A percentile compares a stretch with the other conserved stretches of the same genome.
Conservation (phyloP, 2,797 vertebrate genomes). For the Microcaecilia unicolor region DNA sequence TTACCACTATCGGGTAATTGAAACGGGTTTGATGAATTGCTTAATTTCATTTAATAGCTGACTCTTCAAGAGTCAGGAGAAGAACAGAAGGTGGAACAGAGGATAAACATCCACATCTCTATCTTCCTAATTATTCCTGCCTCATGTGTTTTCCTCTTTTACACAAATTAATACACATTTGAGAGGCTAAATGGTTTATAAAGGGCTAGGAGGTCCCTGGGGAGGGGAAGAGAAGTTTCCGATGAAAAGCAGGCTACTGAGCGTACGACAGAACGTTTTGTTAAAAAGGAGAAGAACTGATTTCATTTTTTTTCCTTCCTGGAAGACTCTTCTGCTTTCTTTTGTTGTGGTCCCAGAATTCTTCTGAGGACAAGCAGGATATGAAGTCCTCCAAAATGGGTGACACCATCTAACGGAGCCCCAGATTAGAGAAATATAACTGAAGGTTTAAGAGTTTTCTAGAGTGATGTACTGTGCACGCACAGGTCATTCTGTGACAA, state of each 20-base stretch:
- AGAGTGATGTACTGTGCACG: no score
- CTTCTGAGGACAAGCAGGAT: not conserved
- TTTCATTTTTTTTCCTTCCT: not conserved
- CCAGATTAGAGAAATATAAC: no score
- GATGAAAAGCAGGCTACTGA: not conserved
- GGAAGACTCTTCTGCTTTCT: not conserved
- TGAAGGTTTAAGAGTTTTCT: no score
- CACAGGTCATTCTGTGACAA: no score
- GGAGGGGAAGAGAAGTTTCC: slow-evolving; percentile 11
- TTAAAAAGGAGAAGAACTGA: slow-evolving; percentile 1
- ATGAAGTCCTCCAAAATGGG: no score
- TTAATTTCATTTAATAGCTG: slow-evolving; percentile 88
- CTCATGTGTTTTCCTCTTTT: slow-evolving; percentile 37
- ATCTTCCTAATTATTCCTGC: slow-evolving; percentile 64
- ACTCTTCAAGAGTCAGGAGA: slow-evolving; percentile 78
- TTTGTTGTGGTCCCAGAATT: not conserved
- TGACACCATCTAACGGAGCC: no score
- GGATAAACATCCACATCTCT: slow-evolving; percentile 53
- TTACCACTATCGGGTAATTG: slow-evolving; percentile 87
- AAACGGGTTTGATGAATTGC: slow-evolving; percentile 90
- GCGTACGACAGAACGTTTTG: slow-evolving; percentile 4
- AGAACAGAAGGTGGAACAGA: slow-evolving; percentile 70
- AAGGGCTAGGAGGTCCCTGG: slow-evolving; percentile 20
- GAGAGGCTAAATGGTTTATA: slow-evolving; percentile 16
- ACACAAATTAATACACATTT: slow-evolving; percentile 25